A percentile compares a stretch with the other conserved stretches of the same genome.
These are phyloP conservation scores for Pelodytes ibericus DNA, from an alignment of 2,797 vertebrate species.

Conservation along the genomic window DNA sequence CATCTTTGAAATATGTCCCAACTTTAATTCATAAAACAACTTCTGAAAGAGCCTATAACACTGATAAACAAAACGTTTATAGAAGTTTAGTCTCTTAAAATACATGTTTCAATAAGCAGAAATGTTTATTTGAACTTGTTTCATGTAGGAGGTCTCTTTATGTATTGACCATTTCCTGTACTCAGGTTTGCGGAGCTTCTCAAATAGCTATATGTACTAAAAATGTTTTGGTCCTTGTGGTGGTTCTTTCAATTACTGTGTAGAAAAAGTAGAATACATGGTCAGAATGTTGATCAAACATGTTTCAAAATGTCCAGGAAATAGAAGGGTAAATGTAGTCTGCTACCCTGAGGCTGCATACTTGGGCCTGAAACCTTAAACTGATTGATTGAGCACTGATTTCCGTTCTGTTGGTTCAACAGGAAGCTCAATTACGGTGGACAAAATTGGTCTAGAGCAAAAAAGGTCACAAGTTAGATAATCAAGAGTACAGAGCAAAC, in stretches of 20 bases:
- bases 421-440: slow-evolving; percentile 36
- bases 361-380: slow-evolving; percentile 35
- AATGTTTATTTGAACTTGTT: no score
- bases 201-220: slow-evolving; percentile 21
- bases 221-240: slow-evolving; percentile 7
- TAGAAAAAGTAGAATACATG: neutral
- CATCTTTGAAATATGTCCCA: no score
- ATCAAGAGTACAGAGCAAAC: neutral
- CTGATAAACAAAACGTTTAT: no score
- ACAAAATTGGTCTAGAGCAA: neutral
- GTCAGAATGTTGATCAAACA: slow-evolving; percentile 33
- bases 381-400: slow-evolving; percentile 51
- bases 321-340: slow-evolving; percentile 39
- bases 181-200: neutral
- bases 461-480: slow-evolving; percentile 14
- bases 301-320: slow-evolving; percentile 40
- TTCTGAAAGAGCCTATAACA: no score
- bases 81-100: no score
- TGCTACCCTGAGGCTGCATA: slow-evolving; percentile 35
- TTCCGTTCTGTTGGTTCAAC: slow-evolving; percentile 31
- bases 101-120: no score
- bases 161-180: neutral
- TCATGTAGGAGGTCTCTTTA: no score
- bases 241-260: neutral
- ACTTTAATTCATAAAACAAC: no score